phyloP scores from a whole-genome alignment of 2,797 vertebrate genomes.

The Rhincodon typus region DNA sequence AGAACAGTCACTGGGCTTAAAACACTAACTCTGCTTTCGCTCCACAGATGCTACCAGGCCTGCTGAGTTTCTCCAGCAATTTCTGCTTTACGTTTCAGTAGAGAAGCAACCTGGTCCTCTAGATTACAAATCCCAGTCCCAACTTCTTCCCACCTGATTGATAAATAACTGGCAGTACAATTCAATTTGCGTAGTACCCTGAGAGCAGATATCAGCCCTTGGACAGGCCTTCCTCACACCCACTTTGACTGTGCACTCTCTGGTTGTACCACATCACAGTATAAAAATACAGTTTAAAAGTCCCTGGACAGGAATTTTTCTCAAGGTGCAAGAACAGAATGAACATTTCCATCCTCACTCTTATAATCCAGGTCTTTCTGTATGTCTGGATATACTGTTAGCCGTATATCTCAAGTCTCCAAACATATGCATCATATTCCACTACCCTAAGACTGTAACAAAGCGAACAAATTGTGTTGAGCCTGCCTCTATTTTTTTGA shows the following conservation, averaged over 20 bases:
- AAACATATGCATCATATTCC: not conserved
- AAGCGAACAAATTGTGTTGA: not conserved
- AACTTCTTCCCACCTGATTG: no score
- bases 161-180: not conserved
- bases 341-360: not conserved
- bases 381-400: not conserved
- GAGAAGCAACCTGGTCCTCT: no score
- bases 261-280: not conserved
- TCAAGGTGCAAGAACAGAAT: not conserved
- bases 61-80: no score
- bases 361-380: not conserved
- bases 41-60: no score
- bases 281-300: not conserved
- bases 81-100: no score
- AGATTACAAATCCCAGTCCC: no score
- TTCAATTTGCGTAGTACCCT: not conserved
- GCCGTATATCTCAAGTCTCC: not conserved
- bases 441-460: not conserved
- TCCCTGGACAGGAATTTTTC: not conserved
- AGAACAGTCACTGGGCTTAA: no score
- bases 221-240: not conserved
- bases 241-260: not conserved
- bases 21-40: no score
- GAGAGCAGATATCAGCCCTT: not conserved
- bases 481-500: not conserved